Conservation (phyloP, 2,113 vertebrate genomes). For the Heterotis niloticus region DNA sequence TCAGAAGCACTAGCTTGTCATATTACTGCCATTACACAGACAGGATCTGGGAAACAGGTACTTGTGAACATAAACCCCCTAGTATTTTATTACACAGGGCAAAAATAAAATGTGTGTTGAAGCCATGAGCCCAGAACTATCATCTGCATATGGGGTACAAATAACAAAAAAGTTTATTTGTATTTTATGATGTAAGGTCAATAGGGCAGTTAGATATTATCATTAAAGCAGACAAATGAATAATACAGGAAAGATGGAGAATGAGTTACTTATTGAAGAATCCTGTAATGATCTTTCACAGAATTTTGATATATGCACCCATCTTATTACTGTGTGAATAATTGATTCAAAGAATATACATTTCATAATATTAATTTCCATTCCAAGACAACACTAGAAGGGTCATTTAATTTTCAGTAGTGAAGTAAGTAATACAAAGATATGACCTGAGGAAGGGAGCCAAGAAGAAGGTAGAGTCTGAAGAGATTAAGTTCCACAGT, state of each 20-base stretch:
- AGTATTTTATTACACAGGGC: neutral
- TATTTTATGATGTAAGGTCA: no score
- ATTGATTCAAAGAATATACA: neutral
- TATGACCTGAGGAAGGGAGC: conserved; percentile 10
- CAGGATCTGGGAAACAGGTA: conserved; percentile 40
- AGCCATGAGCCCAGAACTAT: no score
- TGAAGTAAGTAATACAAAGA: conserved; percentile 24
- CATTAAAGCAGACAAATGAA: no score
- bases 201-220: no score
- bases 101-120: neutral
- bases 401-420: conserved; percentile 19
- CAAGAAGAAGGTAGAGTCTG: conserved; percentile 7
- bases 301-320: no score
- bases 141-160: no score
- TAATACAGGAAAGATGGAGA: no score
- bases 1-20: conserved; percentile 39
- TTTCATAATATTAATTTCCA: neutral
- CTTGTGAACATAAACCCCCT: conserved; percentile 34
- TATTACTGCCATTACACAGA: conserved; percentile 38
- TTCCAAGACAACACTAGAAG: neutral
- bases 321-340: neutral
- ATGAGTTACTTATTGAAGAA: no score
- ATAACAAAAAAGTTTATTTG: no score
- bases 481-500: no score
- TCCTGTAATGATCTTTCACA: no score